These are phyloP conservation scores for Clanis bilineata DNA, from an alignment of 2,888 invertebrate species.

Conservation along the genomic window DNA sequence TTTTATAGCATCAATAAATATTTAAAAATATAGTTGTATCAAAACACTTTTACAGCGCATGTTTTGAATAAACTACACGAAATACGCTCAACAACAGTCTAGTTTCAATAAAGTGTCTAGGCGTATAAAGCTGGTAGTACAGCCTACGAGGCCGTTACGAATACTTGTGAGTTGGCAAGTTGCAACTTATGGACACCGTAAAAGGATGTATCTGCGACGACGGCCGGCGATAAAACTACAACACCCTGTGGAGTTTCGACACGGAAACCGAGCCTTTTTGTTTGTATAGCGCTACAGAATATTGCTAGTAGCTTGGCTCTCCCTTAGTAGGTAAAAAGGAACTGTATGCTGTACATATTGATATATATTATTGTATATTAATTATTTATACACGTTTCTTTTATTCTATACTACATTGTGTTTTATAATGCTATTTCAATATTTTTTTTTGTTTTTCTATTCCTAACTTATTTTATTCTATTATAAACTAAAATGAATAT, in stretches of 20 bases:
- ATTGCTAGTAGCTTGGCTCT: background rate
- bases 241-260: slow-evolving; percentile 47
- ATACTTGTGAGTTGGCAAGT: slow-evolving; percentile 38
- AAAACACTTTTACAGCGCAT: background rate
- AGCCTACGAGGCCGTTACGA: slow-evolving; percentile 19
- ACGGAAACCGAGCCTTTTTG: slow-evolving; percentile 42
- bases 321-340: background rate
- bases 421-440: too few species aligned
- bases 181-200: slow-evolving; percentile 60
- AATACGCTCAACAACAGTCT: background rate
- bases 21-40: too few species aligned
- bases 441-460: too few species aligned
- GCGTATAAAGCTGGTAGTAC: slow-evolving; percentile 20
- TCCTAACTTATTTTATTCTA: too few species aligned
- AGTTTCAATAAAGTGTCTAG: slow-evolving; percentile 14
- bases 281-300: too few species aligned
- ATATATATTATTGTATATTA: too few species aligned
- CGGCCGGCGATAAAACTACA: slow-evolving; percentile 62
- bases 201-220: slow-evolving; percentile 64
- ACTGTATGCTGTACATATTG: too few species aligned
- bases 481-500: too few species aligned
- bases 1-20: too few species aligned
- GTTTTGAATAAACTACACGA: background rate
- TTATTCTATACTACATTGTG: too few species aligned
- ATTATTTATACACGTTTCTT: too few species aligned